Conservation (phyloP, 2,113 vertebrate genomes). For the Percina caprodes region DNA sequence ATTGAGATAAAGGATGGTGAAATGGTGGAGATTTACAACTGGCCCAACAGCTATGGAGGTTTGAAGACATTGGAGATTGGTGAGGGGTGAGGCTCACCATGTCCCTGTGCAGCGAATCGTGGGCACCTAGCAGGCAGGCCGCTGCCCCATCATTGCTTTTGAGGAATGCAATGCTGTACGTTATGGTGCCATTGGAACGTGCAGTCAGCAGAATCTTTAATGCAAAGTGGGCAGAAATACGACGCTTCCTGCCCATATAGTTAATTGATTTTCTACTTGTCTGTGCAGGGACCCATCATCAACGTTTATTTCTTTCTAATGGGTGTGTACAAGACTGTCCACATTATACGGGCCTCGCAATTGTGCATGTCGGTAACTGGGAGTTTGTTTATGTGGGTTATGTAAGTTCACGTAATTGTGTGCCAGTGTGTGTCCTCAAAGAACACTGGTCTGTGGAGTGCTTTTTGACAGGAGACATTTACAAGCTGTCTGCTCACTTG, state of each 20-base stretch:
- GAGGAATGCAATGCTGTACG: constrained; percentile 54
- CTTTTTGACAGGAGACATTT: constrained; percentile 69
- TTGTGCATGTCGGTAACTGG: constrained; percentile 46
- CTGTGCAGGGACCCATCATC: constrained; percentile 59
- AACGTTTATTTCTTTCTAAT: constrained; percentile 74
- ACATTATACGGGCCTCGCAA: constrained; percentile 36
- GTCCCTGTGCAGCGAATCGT: constrained; percentile 50
- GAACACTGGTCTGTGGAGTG: constrained; percentile 44
- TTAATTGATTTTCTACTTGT: constrained; percentile 77
- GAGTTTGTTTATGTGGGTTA: constrained; percentile 57
- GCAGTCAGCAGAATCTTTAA: constrained; percentile 80
- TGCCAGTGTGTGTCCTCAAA: constrained; percentile 41
- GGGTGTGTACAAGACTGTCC: constrained; percentile 52
- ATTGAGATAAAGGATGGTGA: constrained; percentile 80
- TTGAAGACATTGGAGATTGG: constrained; percentile 40
- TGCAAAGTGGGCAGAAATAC: constrained; percentile 72
- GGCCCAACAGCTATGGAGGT: constrained; percentile 41
- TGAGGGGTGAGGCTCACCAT: constrained; percentile 27
- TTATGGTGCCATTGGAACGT: constrained; percentile 62
- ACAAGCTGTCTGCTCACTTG: constrained; percentile 30
- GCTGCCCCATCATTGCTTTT: constrained; percentile 52
- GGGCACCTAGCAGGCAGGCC: constrained; percentile 22
- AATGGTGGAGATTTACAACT: constrained; percentile 65
- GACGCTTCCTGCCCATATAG: constrained; percentile 64
- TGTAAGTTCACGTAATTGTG: constrained; percentile 43